Conservation (phyloP, 2,113 vertebrate genomes). For the Poicephalus meyeri region DNA sequence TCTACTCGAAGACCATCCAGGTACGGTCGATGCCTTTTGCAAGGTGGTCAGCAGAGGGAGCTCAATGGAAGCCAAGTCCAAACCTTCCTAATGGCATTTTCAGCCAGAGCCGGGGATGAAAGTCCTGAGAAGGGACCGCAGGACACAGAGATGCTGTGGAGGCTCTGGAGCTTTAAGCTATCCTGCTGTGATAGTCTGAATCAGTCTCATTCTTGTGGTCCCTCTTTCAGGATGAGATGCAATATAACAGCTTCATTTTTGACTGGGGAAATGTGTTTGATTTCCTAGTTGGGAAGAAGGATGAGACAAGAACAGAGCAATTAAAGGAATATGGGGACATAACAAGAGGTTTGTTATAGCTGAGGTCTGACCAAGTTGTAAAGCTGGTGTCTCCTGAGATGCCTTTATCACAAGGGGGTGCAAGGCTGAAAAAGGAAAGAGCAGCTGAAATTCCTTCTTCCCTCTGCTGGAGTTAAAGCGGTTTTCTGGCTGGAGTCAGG, state of each 20-base stretch:
- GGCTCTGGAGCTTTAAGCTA: neutral
- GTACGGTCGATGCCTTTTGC: neutral
- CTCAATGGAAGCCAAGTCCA: constrained; percentile 38
- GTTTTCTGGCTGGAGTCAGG: constrained; percentile 49
- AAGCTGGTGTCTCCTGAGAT: neutral
- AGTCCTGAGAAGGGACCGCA: rapidly evolving
- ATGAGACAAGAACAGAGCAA: neutral
- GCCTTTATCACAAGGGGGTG: neutral
- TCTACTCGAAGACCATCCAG: rapidly evolving
- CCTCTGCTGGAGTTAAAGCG: neutral
- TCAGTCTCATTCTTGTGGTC: neutral
- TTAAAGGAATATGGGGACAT: neutral
- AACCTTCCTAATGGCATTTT: neutral
- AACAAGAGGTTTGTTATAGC: neutral
- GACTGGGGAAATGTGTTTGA: neutral
- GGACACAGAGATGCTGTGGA: neutral
- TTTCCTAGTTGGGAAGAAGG: neutral
- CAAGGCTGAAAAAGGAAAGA: neutral
- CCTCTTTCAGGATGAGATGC: neutral
- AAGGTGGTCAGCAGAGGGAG: constrained; percentile 58
- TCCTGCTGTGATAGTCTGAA: neutral
- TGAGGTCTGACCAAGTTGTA: neutral
- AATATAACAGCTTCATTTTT: neutral
- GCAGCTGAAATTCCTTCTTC: constrained; percentile 59
- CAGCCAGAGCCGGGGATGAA: neutral